These are phyloP conservation scores for Pseudorectes ferrugineus DNA, from an alignment of 2,113 vertebrate species.

Conservation along the genomic window DNA sequence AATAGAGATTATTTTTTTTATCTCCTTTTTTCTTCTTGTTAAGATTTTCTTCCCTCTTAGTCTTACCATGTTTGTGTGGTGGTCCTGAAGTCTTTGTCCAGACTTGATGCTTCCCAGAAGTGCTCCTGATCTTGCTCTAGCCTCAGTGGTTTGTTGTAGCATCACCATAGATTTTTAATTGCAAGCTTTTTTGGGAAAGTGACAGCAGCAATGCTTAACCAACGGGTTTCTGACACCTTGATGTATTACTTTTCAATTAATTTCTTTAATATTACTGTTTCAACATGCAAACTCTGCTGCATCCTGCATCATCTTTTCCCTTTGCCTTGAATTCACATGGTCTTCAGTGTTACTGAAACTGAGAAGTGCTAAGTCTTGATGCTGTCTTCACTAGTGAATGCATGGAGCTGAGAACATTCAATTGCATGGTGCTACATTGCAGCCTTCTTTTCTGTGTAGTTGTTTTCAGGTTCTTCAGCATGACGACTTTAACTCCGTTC, in stretches of 20 bases:
- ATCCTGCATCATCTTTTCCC: neutral
- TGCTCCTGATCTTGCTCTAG: neutral
- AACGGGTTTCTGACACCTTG: neutral
- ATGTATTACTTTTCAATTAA: neutral
- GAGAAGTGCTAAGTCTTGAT: neutral
- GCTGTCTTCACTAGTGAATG: neutral
- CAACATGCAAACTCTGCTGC: neutral
- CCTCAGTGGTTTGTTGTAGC: neutral
- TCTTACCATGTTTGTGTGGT: neutral
- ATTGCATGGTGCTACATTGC: neutral
- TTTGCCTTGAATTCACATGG: neutral
- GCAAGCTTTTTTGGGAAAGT: neutral
- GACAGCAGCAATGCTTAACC: neutral
- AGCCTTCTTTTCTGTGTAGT: neutral
- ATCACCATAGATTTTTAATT: neutral
- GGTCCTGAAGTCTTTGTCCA: neutral
- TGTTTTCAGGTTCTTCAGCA: neutral
- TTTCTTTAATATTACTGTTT: neutral
- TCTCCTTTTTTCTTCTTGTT: neutral
- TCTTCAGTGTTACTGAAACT: neutral
- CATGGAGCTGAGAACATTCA: neutral
- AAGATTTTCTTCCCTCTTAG: neutral
- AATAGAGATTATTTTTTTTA: neutral
- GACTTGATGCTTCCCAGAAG: neutral
- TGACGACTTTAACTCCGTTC: fast-evolving